Evolutionary conservation across 2,113 vertebrate genomes (phyloP), one percentile per base, ranked within the genome.

Genomic region (Brachyistius frenatus): DNA sequence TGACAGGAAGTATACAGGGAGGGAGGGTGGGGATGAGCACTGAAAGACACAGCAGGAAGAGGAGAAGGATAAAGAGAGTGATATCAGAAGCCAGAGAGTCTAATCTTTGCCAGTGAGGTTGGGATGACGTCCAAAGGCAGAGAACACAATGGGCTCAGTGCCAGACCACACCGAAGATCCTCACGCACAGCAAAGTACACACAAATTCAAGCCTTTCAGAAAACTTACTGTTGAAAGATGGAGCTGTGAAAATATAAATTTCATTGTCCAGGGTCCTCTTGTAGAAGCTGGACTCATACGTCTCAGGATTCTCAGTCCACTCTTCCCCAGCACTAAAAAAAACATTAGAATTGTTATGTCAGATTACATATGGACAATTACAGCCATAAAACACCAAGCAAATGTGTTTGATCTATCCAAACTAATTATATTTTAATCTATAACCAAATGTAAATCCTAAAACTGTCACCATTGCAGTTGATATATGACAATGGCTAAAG

Each of bases 281-380:
- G 93, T 99, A 99, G 93, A 97, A 99, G 88, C 98, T 99, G 67
- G 97, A 95, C 87, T 99, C 98, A 3, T 98, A 99, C 6, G 97
- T 97, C 93, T 99, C 98, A 3, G 96, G 93, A 83, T 97, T 97
- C 91, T 99, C 98, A 44, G 89, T 91, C 98, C 98, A 99, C 39
- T 98, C 96, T 91, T 98, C 97, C 86, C 96, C 98, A 61, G 92
- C 89, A n/a, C 95, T 95, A 70, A 79, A 90, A 85, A 73, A 44
- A 78, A 64, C 39, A 66, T 71, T 5, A 88, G 39, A 53, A 46
- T 56, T 53, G 68, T 23, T 23, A 23, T 4, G n/a, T 73, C 32
- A 83, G 44, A 49, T 72, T 23, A 72, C 73, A 47, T 36, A 81
- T 54, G 46, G 23, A 58, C 54, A 47, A 58, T 70, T 76, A 80